Conservation (phyloP, 2,113 vertebrate species). For the Vicugna pacos region DNA sequence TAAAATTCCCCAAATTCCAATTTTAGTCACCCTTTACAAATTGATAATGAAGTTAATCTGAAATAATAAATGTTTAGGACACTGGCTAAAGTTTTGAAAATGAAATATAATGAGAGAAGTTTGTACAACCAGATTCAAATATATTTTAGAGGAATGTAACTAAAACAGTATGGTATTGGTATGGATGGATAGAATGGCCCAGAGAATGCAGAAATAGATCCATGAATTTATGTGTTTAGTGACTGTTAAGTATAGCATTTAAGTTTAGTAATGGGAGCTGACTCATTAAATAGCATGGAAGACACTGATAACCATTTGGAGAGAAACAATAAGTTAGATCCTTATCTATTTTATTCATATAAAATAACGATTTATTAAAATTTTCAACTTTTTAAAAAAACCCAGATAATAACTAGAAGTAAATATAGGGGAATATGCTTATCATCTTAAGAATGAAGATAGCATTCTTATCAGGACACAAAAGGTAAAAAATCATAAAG, state of each 20-base stretch:
- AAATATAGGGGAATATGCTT: background rate
- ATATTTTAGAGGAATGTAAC: slow-evolving; percentile 15
- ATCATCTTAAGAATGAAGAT: background rate
- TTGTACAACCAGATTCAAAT: slow-evolving; percentile 20
- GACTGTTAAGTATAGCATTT: background rate
- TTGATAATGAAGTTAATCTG: background rate
- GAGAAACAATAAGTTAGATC: background rate
- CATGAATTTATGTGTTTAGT: background rate
- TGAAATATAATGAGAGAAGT: background rate
- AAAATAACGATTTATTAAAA: slow-evolving; percentile 18
- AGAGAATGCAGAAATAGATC: background rate
- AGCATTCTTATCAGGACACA: background rate
- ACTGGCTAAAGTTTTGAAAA: slow-evolving; percentile 27
- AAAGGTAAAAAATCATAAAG: slow-evolving; percentile 47
- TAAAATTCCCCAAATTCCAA: background rate
- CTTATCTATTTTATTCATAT: slow-evolving; percentile 32
- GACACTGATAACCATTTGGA: background rate
- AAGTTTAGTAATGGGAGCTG: background rate
- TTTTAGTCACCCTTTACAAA: background rate
- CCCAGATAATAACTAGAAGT: background rate
- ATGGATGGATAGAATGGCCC: background rate
- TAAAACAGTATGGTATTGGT: background rate
- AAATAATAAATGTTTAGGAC: slow-evolving; percentile 3
- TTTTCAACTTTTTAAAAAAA: background rate
- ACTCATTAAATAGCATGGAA: background rate